phyloP scores from a whole-genome alignment of 2,113 vertebrate species.

The Salminus brasiliensis region DNA sequence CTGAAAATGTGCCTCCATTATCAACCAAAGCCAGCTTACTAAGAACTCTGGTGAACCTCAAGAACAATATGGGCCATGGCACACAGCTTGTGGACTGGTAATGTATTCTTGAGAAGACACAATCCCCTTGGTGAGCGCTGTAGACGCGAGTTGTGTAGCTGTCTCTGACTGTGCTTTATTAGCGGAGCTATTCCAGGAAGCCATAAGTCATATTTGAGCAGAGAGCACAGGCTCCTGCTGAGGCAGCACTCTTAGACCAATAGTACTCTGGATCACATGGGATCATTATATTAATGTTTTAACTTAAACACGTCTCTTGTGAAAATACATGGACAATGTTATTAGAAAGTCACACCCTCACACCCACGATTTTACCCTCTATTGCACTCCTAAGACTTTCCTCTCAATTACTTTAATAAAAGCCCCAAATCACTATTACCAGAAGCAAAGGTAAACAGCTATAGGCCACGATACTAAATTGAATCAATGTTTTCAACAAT shows the following conservation, averaged over 20 bases:
- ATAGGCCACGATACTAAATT: no score
- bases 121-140: not conserved
- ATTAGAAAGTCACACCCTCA: not conserved
- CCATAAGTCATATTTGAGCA: conserved; percentile 30
- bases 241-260: conserved; percentile 23
- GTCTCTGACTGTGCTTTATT: conserved; percentile 20
- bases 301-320: conserved; percentile 4
- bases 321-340: not conserved
- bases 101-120: conserved; percentile 16
- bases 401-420: not conserved
- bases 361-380: no score
- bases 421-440: no score
- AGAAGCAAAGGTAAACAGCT: no score
- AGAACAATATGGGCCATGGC: no score
- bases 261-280: not conserved
- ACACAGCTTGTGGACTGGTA: not conserved
- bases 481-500: no score
- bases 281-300: conserved; percentile 3
- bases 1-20: no score
- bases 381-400: not conserved
- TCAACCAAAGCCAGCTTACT: no score
- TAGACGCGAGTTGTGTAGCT: conserved; percentile 17
- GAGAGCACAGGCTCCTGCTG: conserved; percentile 18
- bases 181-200: conserved; percentile 32
- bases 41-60: no score